Conservation (phyloP, 2,888 invertebrate species). For the Orgyia antiqua region DNA sequence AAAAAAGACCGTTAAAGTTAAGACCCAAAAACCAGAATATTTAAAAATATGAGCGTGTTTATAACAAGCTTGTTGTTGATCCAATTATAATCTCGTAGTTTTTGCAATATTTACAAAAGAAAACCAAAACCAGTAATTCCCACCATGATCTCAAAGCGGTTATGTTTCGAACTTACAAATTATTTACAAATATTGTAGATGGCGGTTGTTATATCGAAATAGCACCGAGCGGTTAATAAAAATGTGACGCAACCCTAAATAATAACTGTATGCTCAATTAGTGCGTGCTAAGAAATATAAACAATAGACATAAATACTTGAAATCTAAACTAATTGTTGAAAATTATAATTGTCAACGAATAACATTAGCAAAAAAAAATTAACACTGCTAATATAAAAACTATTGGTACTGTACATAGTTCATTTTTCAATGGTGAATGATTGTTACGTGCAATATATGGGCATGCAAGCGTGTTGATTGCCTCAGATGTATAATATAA, state of each 20-base stretch:
- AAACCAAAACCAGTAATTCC: too few species aligned
- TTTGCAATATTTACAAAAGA: too few species aligned
- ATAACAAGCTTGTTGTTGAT: too few species aligned
- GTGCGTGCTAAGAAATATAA: conserved; percentile 24
- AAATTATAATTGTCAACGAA: neutral
- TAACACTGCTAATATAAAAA: neutral
- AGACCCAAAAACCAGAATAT: neutral
- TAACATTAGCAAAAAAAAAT: neutral
- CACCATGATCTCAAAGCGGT: too few species aligned
- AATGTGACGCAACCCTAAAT: too few species aligned
- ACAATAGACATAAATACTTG: neutral
- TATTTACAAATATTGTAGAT: too few species aligned
- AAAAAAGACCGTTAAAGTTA: neutral
- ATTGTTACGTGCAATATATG: conserved; percentile 26
- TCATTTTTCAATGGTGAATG: conserved; percentile 11
- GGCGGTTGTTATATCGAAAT: too few species aligned
- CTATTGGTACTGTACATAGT: too few species aligned
- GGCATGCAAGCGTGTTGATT: conserved; percentile 38
- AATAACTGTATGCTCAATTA: conserved; percentile 31
- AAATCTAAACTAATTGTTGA: neutral
- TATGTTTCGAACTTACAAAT: too few species aligned
- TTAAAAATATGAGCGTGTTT: neutral
- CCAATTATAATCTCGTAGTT: too few species aligned
- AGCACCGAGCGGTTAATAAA: too few species aligned
- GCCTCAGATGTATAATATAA: conserved; percentile 26